phyloP scores from a whole-genome alignment of 1,140 invertebrate genomes.

The Vanessa tameamea region DNA sequence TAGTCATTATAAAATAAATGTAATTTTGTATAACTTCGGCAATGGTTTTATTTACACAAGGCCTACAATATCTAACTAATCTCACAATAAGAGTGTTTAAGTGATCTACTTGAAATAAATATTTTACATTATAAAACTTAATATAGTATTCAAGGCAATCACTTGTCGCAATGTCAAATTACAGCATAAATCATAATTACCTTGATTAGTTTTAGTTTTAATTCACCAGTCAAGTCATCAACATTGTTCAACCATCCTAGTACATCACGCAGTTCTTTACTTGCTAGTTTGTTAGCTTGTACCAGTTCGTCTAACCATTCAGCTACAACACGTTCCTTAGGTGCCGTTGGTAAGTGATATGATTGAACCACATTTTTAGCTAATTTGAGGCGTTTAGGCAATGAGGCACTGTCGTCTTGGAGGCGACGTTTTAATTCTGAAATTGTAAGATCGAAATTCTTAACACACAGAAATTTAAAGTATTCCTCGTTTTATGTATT shows the following conservation, averaged over 20 bases:
- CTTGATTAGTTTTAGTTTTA: constrained; percentile 67
- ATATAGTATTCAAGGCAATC: too few relatives aligned
- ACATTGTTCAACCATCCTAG: constrained; percentile 57
- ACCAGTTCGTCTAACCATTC: constrained; percentile 63
- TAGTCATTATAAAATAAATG: too few relatives aligned
- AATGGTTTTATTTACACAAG: too few relatives aligned
- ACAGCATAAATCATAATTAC: constrained; percentile 37
- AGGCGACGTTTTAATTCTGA: constrained; percentile 69
- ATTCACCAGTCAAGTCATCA: constrained; percentile 62
- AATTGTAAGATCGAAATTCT: constrained; percentile 26
- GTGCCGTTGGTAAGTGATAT: constrained; percentile 63
- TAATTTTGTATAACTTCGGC: too few relatives aligned
- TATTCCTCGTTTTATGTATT: not conserved
- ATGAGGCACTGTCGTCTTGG: constrained; percentile 52
- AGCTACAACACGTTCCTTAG: constrained; percentile 66
- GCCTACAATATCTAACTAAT: too few relatives aligned
- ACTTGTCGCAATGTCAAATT: not conserved
- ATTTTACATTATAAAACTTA: too few relatives aligned
- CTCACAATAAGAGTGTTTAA: too few relatives aligned
- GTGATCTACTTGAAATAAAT: too few relatives aligned
- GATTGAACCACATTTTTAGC: constrained; percentile 68
- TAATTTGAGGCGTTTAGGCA: constrained; percentile 64
- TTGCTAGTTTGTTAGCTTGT: constrained; percentile 46
- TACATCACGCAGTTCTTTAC: constrained; percentile 57
- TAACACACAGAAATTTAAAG: not conserved